Evolutionary conservation across 2,888 invertebrate genomes (phyloP).

Genomic region (Mythimna loreyi): DNA sequence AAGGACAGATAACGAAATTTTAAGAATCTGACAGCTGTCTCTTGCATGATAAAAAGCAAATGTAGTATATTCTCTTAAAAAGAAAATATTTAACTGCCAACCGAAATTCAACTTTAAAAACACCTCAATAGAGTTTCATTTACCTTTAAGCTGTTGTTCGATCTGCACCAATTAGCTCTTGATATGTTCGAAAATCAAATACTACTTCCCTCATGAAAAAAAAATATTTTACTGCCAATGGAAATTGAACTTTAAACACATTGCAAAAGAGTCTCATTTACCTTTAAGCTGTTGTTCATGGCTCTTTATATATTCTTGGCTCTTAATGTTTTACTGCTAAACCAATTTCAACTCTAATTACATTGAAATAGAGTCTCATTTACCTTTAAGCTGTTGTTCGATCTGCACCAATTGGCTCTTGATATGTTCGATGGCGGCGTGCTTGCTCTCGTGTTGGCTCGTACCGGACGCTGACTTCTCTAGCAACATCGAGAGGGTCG

Average conservation of each 20-base stretch:
- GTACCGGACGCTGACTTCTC: conserved; percentile 83
- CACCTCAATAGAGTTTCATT: background rate
- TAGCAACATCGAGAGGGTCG: conserved; percentile 94
- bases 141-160: too few species aligned
- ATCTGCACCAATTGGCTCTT: conserved; percentile 87
- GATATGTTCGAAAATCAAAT: too few species aligned
- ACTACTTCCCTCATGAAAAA: too few species aligned
- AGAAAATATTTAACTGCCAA: too few species aligned
- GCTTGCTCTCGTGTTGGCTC: conserved; percentile 79
- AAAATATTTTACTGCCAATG: too few species aligned
- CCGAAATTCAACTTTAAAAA: background rate
- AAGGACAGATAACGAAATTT: too few species aligned
- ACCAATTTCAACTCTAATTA: background rate
- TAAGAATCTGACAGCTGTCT: too few species aligned
- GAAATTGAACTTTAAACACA: too few species aligned
- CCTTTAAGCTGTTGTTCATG: too few species aligned
- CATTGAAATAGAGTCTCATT: background rate
- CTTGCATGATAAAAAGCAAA: too few species aligned
- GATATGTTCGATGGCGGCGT: conserved; percentile 87
- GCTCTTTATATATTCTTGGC: conserved; percentile 88
- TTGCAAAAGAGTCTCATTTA: too few species aligned
- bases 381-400: conserved; percentile 77
- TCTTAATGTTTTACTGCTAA: background rate
- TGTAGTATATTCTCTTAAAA: too few species aligned
- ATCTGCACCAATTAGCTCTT: conserved; percentile 86